phyloP scores from a whole-genome alignment of 2,888 invertebrate species.

The Pelosia muscerda region DNA sequence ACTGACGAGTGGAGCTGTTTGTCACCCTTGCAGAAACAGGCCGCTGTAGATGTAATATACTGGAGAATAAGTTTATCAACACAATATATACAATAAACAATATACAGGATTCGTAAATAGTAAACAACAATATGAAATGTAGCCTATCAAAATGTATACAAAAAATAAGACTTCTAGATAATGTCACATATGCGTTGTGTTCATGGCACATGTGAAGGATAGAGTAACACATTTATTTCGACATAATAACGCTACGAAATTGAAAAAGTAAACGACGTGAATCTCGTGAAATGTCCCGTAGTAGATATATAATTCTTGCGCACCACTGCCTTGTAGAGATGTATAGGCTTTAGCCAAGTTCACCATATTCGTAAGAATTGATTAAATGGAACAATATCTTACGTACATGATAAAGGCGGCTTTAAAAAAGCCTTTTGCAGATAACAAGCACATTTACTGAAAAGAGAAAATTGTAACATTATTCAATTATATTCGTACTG shows the following conservation, averaged over 20 bases:
- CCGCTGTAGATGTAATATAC: too few relatives aligned
- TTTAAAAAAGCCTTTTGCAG: neutral
- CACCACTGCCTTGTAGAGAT: neutral
- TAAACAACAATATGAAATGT: too few relatives aligned
- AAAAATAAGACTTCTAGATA: too few relatives aligned
- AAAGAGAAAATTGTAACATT: neutral
- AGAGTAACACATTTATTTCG: neutral
- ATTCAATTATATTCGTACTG: too few relatives aligned
- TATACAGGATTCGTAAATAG: too few relatives aligned
- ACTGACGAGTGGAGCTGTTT: too few relatives aligned
- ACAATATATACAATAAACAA: too few relatives aligned
- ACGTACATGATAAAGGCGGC: neutral
- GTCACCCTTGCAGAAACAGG: too few relatives aligned
- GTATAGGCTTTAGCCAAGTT: conserved; percentile 1
- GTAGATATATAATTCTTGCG: neutral
- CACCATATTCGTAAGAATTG: neutral
- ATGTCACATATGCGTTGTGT: too few relatives aligned
- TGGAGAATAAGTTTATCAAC: too few relatives aligned
- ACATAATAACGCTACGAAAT: neutral
- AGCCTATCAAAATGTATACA: too few relatives aligned
- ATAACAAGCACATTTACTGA: neutral
- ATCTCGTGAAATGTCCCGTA: neutral
- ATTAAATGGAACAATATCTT: neutral
- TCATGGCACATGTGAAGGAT: neutral
- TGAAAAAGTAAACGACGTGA: neutral